Conservation (phyloP, 1,140 invertebrate genomes). For the Cotesia glomerata region DNA sequence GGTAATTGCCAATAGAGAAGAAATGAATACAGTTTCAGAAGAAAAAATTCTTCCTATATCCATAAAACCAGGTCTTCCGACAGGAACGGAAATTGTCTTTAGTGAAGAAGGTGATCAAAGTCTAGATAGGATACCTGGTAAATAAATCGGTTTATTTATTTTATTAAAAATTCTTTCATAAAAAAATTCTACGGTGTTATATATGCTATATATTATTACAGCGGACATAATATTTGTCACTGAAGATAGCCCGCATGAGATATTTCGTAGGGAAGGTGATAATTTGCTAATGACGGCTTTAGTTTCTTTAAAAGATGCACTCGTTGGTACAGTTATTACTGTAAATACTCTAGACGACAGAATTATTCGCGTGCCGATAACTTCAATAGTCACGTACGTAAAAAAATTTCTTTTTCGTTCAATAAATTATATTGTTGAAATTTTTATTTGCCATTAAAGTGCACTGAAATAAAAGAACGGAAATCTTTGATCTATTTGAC, state of each 20-base stretch:
- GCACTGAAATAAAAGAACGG: not conserved
- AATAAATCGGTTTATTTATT: constrained; percentile 17
- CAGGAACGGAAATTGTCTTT: constrained; percentile 72
- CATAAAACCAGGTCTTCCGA: constrained; percentile 77
- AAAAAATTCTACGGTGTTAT: no score
- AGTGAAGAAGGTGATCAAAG: constrained; percentile 83
- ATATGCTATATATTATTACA: constrained; percentile 30
- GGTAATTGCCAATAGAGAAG: constrained; percentile 71
- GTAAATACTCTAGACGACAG: constrained; percentile 74
- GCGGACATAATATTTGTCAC: constrained; percentile 87
- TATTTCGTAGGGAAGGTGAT: constrained; percentile 74
- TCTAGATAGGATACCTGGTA: constrained; percentile 75
- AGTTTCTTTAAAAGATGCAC: constrained; percentile 70
- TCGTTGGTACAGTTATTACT: constrained; percentile 70
- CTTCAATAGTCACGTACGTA: constrained; percentile 70
- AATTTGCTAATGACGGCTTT: constrained; percentile 71
- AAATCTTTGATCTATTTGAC: not conserved
- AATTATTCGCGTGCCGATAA: constrained; percentile 70
- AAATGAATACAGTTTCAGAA: constrained; percentile 66
- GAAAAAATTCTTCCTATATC: constrained; percentile 82
- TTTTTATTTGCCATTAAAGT: not conserved
- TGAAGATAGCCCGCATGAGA: constrained; percentile 80
- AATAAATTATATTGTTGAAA: not conserved
- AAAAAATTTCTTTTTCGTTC: not conserved
- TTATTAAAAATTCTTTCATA: not conserved